These are phyloP conservation scores for Edolisoma coerulescens DNA, from an alignment of 2,113 vertebrate genomes.

Conservation along the genomic window DNA sequence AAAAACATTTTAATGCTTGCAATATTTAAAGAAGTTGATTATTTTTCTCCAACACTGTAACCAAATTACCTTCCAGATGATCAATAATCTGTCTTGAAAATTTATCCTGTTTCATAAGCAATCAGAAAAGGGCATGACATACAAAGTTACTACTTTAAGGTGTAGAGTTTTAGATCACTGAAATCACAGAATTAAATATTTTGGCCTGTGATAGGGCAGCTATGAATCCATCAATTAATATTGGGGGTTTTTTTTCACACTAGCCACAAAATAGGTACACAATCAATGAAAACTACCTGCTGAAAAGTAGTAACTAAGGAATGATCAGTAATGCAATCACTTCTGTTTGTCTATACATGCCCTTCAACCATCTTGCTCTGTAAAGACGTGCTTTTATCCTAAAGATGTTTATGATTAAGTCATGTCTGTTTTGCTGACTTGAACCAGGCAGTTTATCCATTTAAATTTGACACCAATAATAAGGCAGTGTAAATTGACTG, in stretches of 20 bases:
- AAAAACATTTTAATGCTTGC: background rate
- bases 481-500: background rate
- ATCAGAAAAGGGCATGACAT: fast-evolving
- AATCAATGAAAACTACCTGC: background rate
- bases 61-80: background rate
- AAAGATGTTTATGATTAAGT: background rate
- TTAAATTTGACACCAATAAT: background rate
- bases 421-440: background rate
- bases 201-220: background rate
- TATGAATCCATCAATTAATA: background rate
- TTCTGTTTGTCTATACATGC: background rate
- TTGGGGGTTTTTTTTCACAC: fast-evolving
- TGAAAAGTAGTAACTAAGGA: background rate
- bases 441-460: background rate
- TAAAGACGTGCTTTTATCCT: background rate
- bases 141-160: background rate
- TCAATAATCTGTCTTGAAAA: background rate
- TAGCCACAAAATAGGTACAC: background rate
- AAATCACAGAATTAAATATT: background rate
- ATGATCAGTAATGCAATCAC: background rate
- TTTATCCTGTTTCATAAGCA: background rate
- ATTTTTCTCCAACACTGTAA: background rate
- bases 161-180: background rate
- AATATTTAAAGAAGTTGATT: background rate
- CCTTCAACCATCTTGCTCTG: background rate